Base-by-base conservation (phyloP, 2,113 vertebrate genomes). In the Pagrus major region DNA sequence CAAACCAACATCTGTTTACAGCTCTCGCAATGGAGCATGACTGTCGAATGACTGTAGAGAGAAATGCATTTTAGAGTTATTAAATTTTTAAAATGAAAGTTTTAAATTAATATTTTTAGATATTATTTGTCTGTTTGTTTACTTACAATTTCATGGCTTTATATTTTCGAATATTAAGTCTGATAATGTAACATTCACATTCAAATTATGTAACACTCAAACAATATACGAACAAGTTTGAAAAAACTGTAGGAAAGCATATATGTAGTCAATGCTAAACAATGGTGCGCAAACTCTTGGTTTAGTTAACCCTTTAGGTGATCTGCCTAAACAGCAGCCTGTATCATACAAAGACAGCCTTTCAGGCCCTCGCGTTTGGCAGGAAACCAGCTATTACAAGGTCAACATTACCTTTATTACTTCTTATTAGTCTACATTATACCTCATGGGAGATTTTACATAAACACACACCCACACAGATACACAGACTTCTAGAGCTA, bases 341-440 rank as follows among this genome's bases (percentile, higher is more conserved):
- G 56, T 23, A 35, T 81, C 9, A 49, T 71, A 92, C 90, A 92
- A 89, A 89, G 86, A 55, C 81, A 39, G 66, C 63, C 83, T 85
- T 90, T 92, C 81, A 91, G 74, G 51, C 83, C 46, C 27, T 16
- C 0, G 5, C 29, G 55, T 77, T 78, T 78, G 86, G 71, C 90
- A 91, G 91, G 91, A 92, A 91, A 91, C 75, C 89, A 81, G 86
- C 87, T 79, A 79, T 89, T 90, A 90, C 68, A 74, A 84, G 90
- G 84, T 92, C 89, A 92, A 76, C 71, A 33, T 82, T 83, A 88
- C 70, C 83, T 86, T 92, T 92, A 90, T 92, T 88, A 84, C 84
- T 75, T 86, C 61, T 70, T 92, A 91, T 91, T 92, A 91, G 89
- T 72, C 76, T 74, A 44, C 73, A 78, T 80, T 75, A 84, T 71